Conservation (phyloP, 2,797 vertebrate species). For the Chlorospingus flavigularis region DNA sequence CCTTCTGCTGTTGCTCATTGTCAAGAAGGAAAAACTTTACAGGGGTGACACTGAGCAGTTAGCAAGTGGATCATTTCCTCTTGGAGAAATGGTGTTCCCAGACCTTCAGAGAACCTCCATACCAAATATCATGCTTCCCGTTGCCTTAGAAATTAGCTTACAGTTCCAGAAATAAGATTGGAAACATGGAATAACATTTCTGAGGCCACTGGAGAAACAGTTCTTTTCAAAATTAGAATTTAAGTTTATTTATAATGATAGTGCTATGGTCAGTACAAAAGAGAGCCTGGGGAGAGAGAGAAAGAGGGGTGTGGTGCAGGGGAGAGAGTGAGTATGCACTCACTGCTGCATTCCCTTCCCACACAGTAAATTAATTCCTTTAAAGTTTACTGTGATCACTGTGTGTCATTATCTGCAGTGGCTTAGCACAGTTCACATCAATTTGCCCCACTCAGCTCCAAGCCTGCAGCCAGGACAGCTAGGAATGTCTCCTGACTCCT, state of each 20-base stretch:
- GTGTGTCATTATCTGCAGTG: background rate
- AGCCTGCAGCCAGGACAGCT: background rate
- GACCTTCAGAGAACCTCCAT: background rate
- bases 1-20: background rate
- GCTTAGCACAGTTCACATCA: background rate
- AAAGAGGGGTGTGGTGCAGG: too few relatives aligned
- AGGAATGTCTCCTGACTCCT: background rate
- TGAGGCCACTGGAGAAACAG: background rate
- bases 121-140: background rate
- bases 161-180: background rate
- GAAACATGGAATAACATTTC: background rate
- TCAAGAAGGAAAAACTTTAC: background rate
- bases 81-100: background rate
- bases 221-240: background rate
- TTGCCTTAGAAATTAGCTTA: background rate
- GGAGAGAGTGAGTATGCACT: background rate
- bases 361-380: background rate
- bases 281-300: background rate
- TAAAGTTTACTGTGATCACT: background rate
- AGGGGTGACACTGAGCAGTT: background rate
- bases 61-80: background rate
- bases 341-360: background rate
- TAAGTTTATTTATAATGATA: background rate
- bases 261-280: background rate
- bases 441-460: background rate